phyloP scores from a whole-genome alignment of 2,797 vertebrate genomes.

The Chrosomus eos region DNA sequence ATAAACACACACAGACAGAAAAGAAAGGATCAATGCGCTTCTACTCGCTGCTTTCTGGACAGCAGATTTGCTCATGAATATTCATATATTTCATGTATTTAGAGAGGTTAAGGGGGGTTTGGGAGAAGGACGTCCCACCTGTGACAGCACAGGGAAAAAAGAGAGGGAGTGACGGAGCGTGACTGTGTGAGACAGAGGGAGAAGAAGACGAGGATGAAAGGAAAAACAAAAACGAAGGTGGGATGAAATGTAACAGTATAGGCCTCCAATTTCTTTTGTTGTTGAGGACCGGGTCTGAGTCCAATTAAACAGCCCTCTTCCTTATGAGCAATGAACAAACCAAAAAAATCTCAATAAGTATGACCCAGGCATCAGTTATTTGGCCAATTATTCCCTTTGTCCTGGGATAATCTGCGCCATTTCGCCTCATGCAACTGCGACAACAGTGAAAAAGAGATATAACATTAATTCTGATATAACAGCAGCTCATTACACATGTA shows the following conservation, averaged over 20 bases:
- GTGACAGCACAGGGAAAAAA: constrained; percentile 22
- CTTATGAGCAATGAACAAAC: not conserved
- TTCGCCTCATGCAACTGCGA: not conserved
- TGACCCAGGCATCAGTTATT: not conserved
- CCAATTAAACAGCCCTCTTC: not conserved
- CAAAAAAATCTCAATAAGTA: too few species aligned
- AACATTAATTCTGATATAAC: not conserved
- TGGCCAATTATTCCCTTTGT: not conserved
- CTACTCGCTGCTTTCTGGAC: constrained; percentile 37
- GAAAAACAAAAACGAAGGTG: not conserved
- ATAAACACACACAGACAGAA: constrained; percentile 26
- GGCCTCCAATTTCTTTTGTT: not conserved
- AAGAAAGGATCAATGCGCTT: constrained; percentile 1
- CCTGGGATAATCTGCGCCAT: not conserved
- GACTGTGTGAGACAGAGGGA: constrained; percentile 22
- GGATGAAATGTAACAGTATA: not conserved
- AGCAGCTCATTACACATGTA: not conserved
- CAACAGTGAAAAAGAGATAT: not conserved
- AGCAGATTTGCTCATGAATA: constrained; percentile 36
- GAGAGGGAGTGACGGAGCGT: constrained; percentile 6
- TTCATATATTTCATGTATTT: constrained; percentile 27
- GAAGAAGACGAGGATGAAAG: not conserved
- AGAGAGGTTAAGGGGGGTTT: constrained; percentile 34
- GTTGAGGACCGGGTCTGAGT: not conserved
- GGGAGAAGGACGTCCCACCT: constrained; percentile 38